A percentile compares a stretch with the other conserved stretches of the same genome.
phyloP scores from a whole-genome alignment of 2,888 invertebrate genomes.

The Patella caerulea region DNA sequence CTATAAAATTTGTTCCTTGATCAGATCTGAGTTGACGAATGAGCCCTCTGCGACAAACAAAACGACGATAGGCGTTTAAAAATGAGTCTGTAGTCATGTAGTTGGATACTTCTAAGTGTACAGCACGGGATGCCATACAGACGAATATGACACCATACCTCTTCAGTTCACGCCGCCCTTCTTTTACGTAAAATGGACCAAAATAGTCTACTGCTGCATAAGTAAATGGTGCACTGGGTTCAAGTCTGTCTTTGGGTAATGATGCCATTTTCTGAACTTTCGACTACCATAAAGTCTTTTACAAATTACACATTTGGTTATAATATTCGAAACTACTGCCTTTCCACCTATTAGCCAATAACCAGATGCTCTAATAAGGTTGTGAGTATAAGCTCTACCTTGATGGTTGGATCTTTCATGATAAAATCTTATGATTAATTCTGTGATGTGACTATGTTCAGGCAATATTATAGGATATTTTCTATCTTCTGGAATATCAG shows the following conservation, averaged over 20 bases:
- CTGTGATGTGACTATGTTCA: slow-evolving; percentile 12
- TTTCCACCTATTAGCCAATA: not conserved
- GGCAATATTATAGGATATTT: slow-evolving; percentile 21
- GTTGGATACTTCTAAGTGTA: slow-evolving; percentile 51
- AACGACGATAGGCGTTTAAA: slow-evolving; percentile 28
- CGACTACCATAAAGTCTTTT: not conserved
- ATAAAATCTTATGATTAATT: slow-evolving; percentile 13
- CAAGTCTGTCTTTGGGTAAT: slow-evolving; percentile 24
- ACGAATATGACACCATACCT: slow-evolving; percentile 56
- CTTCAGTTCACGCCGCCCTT: slow-evolving; percentile 56
- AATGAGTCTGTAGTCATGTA: slow-evolving; percentile 44
- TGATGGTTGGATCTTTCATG: slow-evolving; percentile 8
- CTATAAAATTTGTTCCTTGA: slow-evolving; percentile 42
- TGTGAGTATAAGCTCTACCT: not conserved
- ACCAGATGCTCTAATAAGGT: not conserved
- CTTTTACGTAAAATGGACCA: slow-evolving; percentile 44
- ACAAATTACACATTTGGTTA: slow-evolving; percentile 6
- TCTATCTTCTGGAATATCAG: not conserved
- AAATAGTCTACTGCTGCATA: slow-evolving; percentile 20
- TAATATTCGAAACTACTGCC: not conserved
- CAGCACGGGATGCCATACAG: slow-evolving; percentile 58
- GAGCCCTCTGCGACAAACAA: slow-evolving; percentile 36
- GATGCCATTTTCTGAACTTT: slow-evolving; percentile 27
- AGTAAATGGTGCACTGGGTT: slow-evolving; percentile 22
- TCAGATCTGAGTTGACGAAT: slow-evolving; percentile 36